Evolutionary conservation across 2,888 invertebrate genomes (phyloP), one percentile per base, ranked within the genome.

Genomic region (Phania funesta): DNA sequence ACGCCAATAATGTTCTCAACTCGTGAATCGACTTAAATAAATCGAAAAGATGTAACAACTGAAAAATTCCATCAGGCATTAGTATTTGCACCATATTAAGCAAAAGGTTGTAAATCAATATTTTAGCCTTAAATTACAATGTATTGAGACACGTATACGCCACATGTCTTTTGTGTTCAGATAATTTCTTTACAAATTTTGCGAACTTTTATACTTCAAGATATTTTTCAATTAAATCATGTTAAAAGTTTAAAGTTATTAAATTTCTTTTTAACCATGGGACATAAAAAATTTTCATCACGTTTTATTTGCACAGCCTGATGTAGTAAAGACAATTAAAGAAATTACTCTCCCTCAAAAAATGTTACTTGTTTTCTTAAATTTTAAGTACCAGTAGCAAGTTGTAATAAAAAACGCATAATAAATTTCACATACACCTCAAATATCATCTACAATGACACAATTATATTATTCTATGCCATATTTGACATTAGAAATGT

Each of bases 361-460:
- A 48, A 35, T 18, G 16, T 24, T 50, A 24, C 11, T 13, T 48
- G 32, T n/a, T 38, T 54, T 77, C 46, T 77, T 50, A 46, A 46
- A 70, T 77, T 68, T 70, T 24, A 35, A 1, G 29, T 54, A 35
- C 3, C n/a, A 44, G 13, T 26, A 46, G 18, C 67, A 24, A 24
- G 29, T 54, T 41, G 7, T 6, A 9, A 26, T 4, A 26, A 35
- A 32, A 32, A 62, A 41, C 11, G 9, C 52, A 46, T 62, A 56
- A 70, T 56, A 71, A 71, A 56, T 71, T 48, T 70, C 20, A 11
- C 5, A 64, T 70, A 64, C 68, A 75, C 75, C 75, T 70, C 70
- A 75, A 79, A 74, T 75, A 70, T 75, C 80, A 80, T 24, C 75
- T 56, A 75, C 67, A 81, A 56, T 84, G 75, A 76, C 75, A 81